Conservation (phyloP, 2,113 vertebrate genomes). For the Podilymbus podiceps region DNA sequence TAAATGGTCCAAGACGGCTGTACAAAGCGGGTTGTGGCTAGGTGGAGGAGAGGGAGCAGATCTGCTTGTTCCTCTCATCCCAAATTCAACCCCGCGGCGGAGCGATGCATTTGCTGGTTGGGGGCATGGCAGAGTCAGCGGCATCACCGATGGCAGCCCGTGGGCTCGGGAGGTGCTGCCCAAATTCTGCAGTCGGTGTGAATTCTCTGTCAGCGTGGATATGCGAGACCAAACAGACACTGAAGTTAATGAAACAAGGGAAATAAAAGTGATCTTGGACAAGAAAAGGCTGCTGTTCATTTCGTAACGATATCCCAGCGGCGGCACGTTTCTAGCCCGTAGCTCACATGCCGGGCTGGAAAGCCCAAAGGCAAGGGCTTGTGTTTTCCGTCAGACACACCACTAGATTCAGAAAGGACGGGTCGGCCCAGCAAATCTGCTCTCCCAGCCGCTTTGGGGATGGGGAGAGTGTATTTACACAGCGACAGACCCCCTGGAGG, state of each 20-base stretch:
- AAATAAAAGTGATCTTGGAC: slow-evolving; percentile 78
- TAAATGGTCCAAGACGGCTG: neutral
- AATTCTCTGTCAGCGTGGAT: slow-evolving; percentile 53
- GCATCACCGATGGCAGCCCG: neutral
- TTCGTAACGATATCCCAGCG: neutral
- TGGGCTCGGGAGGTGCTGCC: neutral
- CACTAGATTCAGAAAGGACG: neutral
- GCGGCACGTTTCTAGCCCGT: neutral
- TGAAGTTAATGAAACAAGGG: slow-evolving; percentile 68
- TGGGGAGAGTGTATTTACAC: neutral
- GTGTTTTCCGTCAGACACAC: neutral
- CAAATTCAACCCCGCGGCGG: neutral
- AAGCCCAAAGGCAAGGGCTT: neutral
- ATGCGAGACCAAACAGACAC: slow-evolving; percentile 62
- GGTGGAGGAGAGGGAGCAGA: neutral
- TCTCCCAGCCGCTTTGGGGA: neutral
- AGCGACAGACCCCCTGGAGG: neutral
- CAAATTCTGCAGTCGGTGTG: slow-evolving; percentile 16
- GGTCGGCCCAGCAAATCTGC: neutral
- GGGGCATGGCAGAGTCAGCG: neutral
- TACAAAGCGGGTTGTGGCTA: neutral
- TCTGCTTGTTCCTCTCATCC: neutral
- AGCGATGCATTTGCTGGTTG: neutral
- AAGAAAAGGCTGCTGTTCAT: slow-evolving; percentile 67
- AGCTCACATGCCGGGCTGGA: neutral